Base-by-base conservation (phyloP, 2,113 vertebrate genomes). In the Hylia prasina region DNA sequence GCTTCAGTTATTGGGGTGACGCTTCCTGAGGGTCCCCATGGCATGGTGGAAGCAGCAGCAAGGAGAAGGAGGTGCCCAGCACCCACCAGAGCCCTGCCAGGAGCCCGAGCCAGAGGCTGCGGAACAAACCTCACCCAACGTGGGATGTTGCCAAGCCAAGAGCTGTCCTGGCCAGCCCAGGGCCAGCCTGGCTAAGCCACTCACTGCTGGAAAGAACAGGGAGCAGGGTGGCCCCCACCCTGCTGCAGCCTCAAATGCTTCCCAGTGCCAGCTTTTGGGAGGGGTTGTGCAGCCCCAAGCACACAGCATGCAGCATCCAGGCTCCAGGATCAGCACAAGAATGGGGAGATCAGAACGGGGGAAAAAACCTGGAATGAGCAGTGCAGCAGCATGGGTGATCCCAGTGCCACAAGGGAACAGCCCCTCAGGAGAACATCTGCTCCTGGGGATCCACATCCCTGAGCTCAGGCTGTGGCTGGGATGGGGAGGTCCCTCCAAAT, bases 21-120 rank as follows among this genome's bases (percentile, higher is more conserved):
- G 0, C 31, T 6, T 3, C 16, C 91, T 4, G 1, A 80, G 25
- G 18, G 47, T 63, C 47, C 56, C 68, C 56, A 2, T 0, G 8
- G n/a, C 47, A 17, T 0, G 23, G 35, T 23, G 57, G 31, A 42
- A 85, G 70, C 57, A 76, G 70, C 65, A 33, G 57, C 0, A 4
- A 72, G 65, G 85, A 76, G 39, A 44, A 91, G 66, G 87, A 91
- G 78, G 84, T 58, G 64, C 53, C 58, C 70, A 91, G 84, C 72
- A 87, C 71, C 61, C 88, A 37, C 8, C 45, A 4, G 54, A 92
- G 31, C 91, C 35, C 47, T 54, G 82, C 70, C 70, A 82, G 54
- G 68, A 89, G 72, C 87, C 35, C 0, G 3, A 70, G 95, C 82
- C 91, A 94, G 89, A 14, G 0, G 64, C 64, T 63, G 56, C 8